Percentiles rank a stretch among this genome's conserved stretches.
These are phyloP conservation scores for Phragmatobia fuliginosa DNA, from an alignment of 2,888 invertebrate species.

Conservation along the genomic window DNA sequence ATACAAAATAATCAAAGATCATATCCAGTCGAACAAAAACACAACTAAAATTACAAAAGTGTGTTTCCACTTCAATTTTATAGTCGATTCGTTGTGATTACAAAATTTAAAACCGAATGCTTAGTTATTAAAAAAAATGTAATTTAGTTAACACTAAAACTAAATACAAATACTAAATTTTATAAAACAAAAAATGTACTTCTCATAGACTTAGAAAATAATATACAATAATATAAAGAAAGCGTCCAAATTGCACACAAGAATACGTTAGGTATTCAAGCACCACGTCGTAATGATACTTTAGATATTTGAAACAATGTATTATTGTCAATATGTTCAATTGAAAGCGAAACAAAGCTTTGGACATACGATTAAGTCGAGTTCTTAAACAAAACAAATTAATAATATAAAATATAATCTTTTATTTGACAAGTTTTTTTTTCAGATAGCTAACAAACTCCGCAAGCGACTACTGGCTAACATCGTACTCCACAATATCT, in stretches of 20 bases:
- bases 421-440: not conserved
- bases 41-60: conserved; percentile 5
- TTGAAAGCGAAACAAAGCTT: conserved; percentile 28
- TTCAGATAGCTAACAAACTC: conserved; percentile 33
- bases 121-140: conserved; percentile 40
- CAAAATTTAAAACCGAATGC: conserved; percentile 39
- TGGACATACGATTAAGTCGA: not conserved
- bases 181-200: conserved; percentile 52
- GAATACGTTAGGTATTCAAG: conserved; percentile 31
- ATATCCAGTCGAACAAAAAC: not conserved
- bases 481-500: conserved; percentile 43
- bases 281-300: conserved; percentile 44
- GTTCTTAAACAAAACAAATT: not conserved
- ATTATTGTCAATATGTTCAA: conserved; percentile 35
- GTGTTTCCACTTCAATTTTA: conserved; percentile 26
- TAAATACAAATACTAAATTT: conserved; percentile 46
- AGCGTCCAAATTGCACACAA: conserved; percentile 58
- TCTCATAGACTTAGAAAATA: conserved; percentile 43
- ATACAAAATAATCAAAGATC: conserved; percentile 3
- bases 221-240: conserved; percentile 49
- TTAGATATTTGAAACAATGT: conserved; percentile 15
- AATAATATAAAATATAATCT: too few relatives aligned
- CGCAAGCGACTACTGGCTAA: conserved; percentile 50
- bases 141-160: conserved; percentile 52
- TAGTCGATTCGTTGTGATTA: conserved; percentile 49